These are phyloP conservation scores for Epinephelus lanceolatus DNA, from an alignment of 2,113 vertebrate species.

Conservation along the genomic window DNA sequence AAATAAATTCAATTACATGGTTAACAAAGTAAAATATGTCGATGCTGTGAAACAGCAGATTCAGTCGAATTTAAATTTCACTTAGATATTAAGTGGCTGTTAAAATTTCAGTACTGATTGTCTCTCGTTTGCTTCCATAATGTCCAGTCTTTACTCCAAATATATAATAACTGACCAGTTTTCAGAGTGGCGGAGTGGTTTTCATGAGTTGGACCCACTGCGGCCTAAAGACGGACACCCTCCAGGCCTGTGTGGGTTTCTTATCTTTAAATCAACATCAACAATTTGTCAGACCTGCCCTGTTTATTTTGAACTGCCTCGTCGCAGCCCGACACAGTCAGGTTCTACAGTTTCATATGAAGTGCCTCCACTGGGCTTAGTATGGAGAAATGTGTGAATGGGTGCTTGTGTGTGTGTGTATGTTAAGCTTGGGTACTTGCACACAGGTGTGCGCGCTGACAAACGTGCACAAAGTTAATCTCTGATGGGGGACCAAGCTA, in stretches of 20 bases:
- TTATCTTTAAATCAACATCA: slow-evolving; percentile 23
- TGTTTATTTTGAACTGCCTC: slow-evolving; percentile 64
- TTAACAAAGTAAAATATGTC: too few species aligned
- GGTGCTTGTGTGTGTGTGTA: slow-evolving; percentile 46
- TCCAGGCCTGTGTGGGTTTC: slow-evolving; percentile 19
- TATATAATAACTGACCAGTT: slow-evolving; percentile 19
- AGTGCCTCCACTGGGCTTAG: slow-evolving; percentile 85
- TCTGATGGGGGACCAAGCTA: slow-evolving; percentile 80
- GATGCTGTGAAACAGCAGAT: too few species aligned
- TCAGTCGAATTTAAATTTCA: too few species aligned
- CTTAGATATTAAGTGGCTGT: too few species aligned
- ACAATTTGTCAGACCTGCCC: neutral
- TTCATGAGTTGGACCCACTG: slow-evolving; percentile 19
- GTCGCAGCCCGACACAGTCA: slow-evolving; percentile 77
- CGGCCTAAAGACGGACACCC: slow-evolving; percentile 3
- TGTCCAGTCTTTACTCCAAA: neutral
- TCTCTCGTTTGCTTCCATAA: neutral
- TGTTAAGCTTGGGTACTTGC: slow-evolving; percentile 75
- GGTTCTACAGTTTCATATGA: slow-evolving; percentile 84
- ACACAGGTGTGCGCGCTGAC: slow-evolving; percentile 66
- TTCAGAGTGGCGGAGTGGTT: slow-evolving; percentile 21
- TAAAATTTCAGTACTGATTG: too few species aligned
- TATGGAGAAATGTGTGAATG: slow-evolving; percentile 65
- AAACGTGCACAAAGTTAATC: slow-evolving; percentile 71
- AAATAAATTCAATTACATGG: too few species aligned